Evolutionary conservation across 2,113 vertebrate genomes (phyloP), one percentile per base, ranked within the genome.

Genomic region (Pelecanus crispus): DNA sequence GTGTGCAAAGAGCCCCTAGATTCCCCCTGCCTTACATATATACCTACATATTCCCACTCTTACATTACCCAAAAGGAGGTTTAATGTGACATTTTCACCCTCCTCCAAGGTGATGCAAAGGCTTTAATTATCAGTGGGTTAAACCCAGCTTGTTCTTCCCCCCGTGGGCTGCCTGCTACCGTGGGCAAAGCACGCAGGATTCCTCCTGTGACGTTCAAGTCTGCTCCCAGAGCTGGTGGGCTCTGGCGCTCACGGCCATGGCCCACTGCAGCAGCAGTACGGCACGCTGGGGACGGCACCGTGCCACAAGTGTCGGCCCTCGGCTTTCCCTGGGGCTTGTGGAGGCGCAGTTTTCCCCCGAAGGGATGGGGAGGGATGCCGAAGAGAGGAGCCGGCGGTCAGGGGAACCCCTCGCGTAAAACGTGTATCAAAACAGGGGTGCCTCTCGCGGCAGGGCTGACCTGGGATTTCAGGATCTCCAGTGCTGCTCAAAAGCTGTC

Each of bases 211-310:
- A 68, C 6, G 25, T 36, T 58, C 0, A n/a, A 24, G 17, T 5
- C 40, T 28, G 71, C 38, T 81, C 92, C 68, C 66, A 17, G 22
- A 56, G 81, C 79, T n/a, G 77, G 55, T 61, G 92, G 83, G 91
- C 90, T 62, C 2, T 21, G 0, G 7, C 62, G 79, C 95, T 70
- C 31, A 0, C 19, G 42, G 86, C 77, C 47, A 3, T 3, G 24
- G 95, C 75, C 72, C 91, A n/a, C 92, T 94, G 95, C 96, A 93
- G 88, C 66, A 52, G 92, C 82, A 75, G 61, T 6, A 74, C 22
- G 16, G 88, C 56, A 17, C 2, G 3, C 45, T 36, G 73, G 80
- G 61, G 85, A 55, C 66, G 34, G 90, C 91, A 50, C 52, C 10
- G 31, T 50, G 79, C 74, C 83, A 63, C 92, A 72, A 74, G 83